These are phyloP conservation scores for Lycorma delicatula DNA, from an alignment of 1,140 invertebrate genomes.

Conservation along the genomic window DNA sequence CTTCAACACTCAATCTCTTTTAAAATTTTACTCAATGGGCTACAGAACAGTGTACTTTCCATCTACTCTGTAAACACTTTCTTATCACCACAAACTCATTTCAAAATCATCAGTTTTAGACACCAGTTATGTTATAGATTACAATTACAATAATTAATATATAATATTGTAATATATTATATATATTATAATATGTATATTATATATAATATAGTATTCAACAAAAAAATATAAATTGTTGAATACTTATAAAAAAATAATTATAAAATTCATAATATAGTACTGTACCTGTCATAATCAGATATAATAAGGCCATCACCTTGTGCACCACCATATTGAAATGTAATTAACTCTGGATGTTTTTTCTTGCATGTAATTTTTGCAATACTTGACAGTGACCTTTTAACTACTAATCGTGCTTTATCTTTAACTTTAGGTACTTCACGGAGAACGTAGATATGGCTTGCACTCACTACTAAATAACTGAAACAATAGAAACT, in stretches of 20 bases:
- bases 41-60: too few relatives aligned
- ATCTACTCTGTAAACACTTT: too few relatives aligned
- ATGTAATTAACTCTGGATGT: slow-evolving; percentile 89
- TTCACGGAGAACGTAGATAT: slow-evolving; percentile 81
- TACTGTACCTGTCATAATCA: slow-evolving; percentile 77
- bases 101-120: neutral
- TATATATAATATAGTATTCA: neutral
- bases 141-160: neutral
- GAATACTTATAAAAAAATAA: neutral
- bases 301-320: slow-evolving; percentile 64
- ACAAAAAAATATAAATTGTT: neutral
- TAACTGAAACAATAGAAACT: slow-evolving; percentile 54
- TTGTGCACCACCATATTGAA: slow-evolving; percentile 78
- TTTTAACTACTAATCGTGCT: slow-evolving; percentile 73
- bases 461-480: slow-evolving; percentile 78
- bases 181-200: neutral
- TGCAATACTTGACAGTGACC: slow-evolving; percentile 80
- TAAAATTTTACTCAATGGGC: too few relatives aligned
- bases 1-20: too few relatives aligned
- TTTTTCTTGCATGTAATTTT: slow-evolving; percentile 94
- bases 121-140: neutral
- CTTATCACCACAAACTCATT: neutral
- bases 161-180: neutral
- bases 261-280: too few relatives aligned
- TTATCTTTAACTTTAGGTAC: slow-evolving; percentile 53